Conservation (phyloP, 1,140 invertebrate genomes). For the Plodia interpunctella region DNA sequence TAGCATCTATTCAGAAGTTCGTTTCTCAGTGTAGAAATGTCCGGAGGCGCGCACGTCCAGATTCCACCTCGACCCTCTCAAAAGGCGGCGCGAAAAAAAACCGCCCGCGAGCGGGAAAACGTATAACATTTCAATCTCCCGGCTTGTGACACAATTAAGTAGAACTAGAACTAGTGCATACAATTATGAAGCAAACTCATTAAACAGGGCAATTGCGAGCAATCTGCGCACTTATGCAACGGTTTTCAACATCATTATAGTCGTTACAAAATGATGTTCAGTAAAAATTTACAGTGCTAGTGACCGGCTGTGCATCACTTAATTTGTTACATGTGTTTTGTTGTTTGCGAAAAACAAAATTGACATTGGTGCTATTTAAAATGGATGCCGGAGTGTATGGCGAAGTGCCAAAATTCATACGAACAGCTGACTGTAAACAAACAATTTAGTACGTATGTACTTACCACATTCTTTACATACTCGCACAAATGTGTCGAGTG, state of each 20-base stretch:
- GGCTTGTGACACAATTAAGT: background rate
- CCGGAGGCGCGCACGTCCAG: constrained; percentile 59
- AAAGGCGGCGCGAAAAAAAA: constrained; percentile 19
- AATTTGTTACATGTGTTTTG: constrained; percentile 25
- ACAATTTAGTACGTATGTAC: constrained; percentile 54
- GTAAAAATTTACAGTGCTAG: constrained; percentile 45
- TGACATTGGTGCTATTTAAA: constrained; percentile 72
- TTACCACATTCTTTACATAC: constrained; percentile 19
- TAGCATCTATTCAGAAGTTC: constrained; percentile 66
- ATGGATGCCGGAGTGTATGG: constrained; percentile 61
- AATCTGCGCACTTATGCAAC: constrained; percentile 58
- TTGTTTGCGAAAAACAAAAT: constrained; percentile 67
- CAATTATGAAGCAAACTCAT: constrained; percentile 36
- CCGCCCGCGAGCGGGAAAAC: constrained; percentile 15
- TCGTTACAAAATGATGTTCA: constrained; percentile 47
- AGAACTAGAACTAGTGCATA: background rate
- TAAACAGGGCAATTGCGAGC: constrained; percentile 49
- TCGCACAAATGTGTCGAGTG: constrained; percentile 32
- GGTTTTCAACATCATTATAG: constrained; percentile 42
- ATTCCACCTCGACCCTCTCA: constrained; percentile 36
- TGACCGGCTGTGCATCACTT: constrained; percentile 25
- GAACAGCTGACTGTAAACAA: constrained; percentile 73
- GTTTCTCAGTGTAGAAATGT: constrained; percentile 69
- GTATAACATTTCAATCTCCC: background rate
- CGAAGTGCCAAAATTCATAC: constrained; percentile 49